Base-by-base conservation (phyloP, 2,797 vertebrate genomes). In the Crenuchus spilurus region DNA sequence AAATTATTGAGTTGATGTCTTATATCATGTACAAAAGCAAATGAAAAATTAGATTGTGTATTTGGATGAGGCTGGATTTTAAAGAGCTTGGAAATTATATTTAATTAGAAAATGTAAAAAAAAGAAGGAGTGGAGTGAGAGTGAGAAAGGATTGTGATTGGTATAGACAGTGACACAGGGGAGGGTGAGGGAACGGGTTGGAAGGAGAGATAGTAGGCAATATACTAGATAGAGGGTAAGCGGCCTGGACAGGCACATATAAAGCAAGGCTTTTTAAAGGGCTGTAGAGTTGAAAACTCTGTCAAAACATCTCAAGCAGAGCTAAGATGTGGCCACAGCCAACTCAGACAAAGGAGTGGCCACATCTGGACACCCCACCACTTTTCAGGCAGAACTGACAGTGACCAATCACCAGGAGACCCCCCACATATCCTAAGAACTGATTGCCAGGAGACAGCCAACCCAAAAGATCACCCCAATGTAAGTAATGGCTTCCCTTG, bases 1-100 rank as follows among this genome's bases (percentile, higher is more conserved):
- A 92, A 92, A 93, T 93, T 93, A 92, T 90, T 92, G 90, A 93
- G 90, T 93, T 93, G 91, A 93, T 93, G 92, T 92, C 88, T 91
- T 93, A 92, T 93, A 93, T 93, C 91, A 91, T 91, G 88, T 88
- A 89, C 87, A 90, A 89, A 93, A 92, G 90, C 87, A 91, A 92
- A 92, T 91, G 88, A 92, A 94, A 93, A 92, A 90, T 91, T 90
- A 89, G 90, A 94, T 93, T 92, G 87, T 89, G 90, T 90, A 84
- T 92, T 91, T 90, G 91, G 91, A 90, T 90, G 90, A 88, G 90
- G 89, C 90, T 84, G 86, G 87, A 89, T 92, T 92, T 92, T 92
- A 90, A 93, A 91, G 86, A 90, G 86, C 84, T 87, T 90, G 80
- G 88, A 89, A 93, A 92, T 93, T 85, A 92, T 90, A 93, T 93